Base-by-base conservation (phyloP, 2,797 vertebrate species). In the Cichlasoma orientale region DNA sequence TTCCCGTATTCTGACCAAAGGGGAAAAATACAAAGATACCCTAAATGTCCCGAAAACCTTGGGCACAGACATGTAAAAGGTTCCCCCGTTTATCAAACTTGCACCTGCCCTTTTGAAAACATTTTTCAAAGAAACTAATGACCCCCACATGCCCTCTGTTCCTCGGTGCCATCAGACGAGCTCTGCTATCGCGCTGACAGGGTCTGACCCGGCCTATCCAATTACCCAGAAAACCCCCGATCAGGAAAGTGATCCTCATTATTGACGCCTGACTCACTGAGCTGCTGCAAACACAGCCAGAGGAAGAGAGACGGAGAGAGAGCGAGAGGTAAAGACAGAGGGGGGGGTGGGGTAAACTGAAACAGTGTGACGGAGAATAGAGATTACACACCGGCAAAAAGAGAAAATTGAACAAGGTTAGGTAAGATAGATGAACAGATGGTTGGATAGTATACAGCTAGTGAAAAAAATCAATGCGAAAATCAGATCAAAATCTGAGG, bases 201-300 rank as follows among this genome's bases (percentile, higher is more conserved):
- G 55, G 77, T 87, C 80, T 83, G 36, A 79, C 66, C 75, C 23
- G 1, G 74, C 82, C 78, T 76, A 76, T 85, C 81, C 82, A 85
- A 86, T 92, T 92, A 90, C 86, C 75, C 56, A 81, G 75, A 88
- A 90, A 90, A 72, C 53, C 84, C 33, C 87, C 85, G 79, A 87
- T 89, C 71, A 80, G 82, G 83, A 88, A 91, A 90, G 87, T 73
- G 53, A 93, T 88, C 82, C 82, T 87, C 71, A 71, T 92, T 88
- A 85, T 91, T 89, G 87, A 93, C 18, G 71, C 57, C 85, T 77
- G 76, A 86, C 61, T 91, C 77, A 82, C 82, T 41, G 76, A 80
- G 73, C 74, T 69, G 59, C 47, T 58, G 63, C 57, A 68, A 68
- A 50, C 11, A 68, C 25, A 50, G 41, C 41, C 61, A 66, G 61